Evolutionary conservation across 2,888 invertebrate species (phyloP), one percentile per base, ranked within the genome.

Genomic region (Pollenia labialis): DNA sequence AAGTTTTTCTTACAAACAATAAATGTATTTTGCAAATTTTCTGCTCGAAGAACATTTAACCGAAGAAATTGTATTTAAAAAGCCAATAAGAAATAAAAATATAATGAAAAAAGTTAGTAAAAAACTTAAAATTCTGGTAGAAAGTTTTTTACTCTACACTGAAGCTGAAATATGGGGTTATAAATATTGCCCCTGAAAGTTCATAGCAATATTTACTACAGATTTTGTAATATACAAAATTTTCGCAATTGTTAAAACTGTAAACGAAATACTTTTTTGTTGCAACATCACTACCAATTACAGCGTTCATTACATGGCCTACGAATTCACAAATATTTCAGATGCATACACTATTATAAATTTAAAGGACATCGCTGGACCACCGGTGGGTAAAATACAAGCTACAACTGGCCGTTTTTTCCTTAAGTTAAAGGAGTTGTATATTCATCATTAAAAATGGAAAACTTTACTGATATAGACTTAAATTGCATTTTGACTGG

Each of bases 381-480:
- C 54, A 16, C 54, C 54, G 4, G 54, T 54, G 54, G 54, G 16
- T 9, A 54, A 54, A 54, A 54, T 54, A 54, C 54, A 54, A 16
- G 9, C n/a, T 16, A 54, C 54, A 23, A 54, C 9, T 54, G 16
- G 54, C 3, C 54, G n/a, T 6, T 54, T 4, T 9, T 54, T 54
- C 9, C 7, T 54, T 16, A 54, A 54, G 16, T 23, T 60, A 12
- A 60, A 60, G 14, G 60, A 60, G 40, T 60, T 60, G 6, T 60
- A 60, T 54, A 54, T 16, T 6, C 18, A 40, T 12, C 18, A 32
- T 11, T 32, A 32, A 60, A 16, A 40, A 60, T 60, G 60, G 40
- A 60, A 18, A 60, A 32, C 60, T 60, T 40, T 32, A 60, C n/a
- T 40, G 42, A 62, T 42, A 62, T 60, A n/a, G 60, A 60, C 9